Percentiles rank a stretch among this genome's conserved stretches.
These are phyloP conservation scores for Scaptomyza polygonia DNA, from an alignment of 2,888 invertebrate genomes.

Conservation along the genomic window DNA sequence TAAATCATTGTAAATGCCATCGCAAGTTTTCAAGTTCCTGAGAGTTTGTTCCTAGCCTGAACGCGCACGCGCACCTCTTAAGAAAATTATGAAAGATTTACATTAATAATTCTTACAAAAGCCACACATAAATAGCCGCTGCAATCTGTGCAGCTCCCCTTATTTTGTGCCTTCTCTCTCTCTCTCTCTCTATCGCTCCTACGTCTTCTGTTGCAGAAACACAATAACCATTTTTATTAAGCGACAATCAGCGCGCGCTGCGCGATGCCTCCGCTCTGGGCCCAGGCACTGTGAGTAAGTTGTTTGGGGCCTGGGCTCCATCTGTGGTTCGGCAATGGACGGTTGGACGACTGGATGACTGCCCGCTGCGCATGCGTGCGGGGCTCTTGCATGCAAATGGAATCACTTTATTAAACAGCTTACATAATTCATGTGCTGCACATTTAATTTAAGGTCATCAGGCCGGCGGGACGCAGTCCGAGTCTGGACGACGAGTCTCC, in stretches of 20 bases:
- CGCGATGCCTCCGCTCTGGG: conserved; percentile 54
- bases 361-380: conserved; percentile 78
- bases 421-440: conserved; percentile 83
- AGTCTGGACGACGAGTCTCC: conserved; percentile 36
- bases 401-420: conserved; percentile 83
- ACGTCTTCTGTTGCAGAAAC: conserved; percentile 40
- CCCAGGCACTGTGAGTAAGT: conserved; percentile 40
- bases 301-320: conserved; percentile 37
- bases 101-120: conserved; percentile 82
- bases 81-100: conserved; percentile 82
- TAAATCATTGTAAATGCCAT: conserved; percentile 53
- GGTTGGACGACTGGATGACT: conserved; percentile 43
- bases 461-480: conserved; percentile 37
- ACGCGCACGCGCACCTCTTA: conserved; percentile 80
- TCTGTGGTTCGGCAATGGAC: conserved; percentile 30
- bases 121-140: conserved; percentile 78
- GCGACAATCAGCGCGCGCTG: conserved; percentile 78
- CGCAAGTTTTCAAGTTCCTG: conserved; percentile 20
- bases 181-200: neutral
- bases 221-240: conserved; percentile 80
- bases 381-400: conserved; percentile 81
- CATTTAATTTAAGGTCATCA: conserved; percentile 83
- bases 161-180: no score
- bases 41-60: neutral
- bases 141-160: conserved; percentile 47